Evolutionary conservation across 2,888 invertebrate species (phyloP), one percentile per base, ranked within the genome.

Genomic region (Catocala fraxini): DNA sequence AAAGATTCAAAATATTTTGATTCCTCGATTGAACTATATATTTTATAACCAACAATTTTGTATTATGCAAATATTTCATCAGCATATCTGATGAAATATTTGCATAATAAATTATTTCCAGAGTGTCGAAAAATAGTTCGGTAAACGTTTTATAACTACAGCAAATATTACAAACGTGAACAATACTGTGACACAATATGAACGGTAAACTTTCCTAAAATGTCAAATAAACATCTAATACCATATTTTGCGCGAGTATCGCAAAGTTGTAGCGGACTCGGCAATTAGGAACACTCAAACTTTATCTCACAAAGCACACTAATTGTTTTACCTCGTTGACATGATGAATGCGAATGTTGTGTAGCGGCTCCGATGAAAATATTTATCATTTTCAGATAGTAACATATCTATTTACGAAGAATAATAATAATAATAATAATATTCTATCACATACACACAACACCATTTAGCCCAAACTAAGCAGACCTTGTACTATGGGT

Each of bases 211-310:
- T 75, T 70, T 55, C 33, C 48, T 56, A 54, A 69, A 68, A 71
- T 75, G 69, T 65, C 62, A 74, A 75, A 75, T 69, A 73, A 77
- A 71, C 74, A 67, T 75, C 71, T 71, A 71, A 77, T 71, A 60
- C 53, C 69, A 75, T 56, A 64, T 71, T 65, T 69, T 60, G 53
- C 49, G 51, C 59, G 61, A 71, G 71, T 66, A 73, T 65, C 57
- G 53, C 60, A 63, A 71, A 65, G 63, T 73, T 74, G 65, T 69
- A 64, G 64, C 71, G 62, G 63, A 68, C 53, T 73, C 71, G 51
- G 77, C 66, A 77, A 65, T 71, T 73, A 60, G 54, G 63, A 67
- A 61, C 56, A 56, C 67, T 65, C 63, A 67, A 71, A 65, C 69
- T 69, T 68, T 69, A 69, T 67, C 53, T 65, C 65, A 65, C 69